Evolutionary conservation across 53 echinoderm and acorn worm species (phyloP).

Genomic region (Henricia sp.): DNA sequence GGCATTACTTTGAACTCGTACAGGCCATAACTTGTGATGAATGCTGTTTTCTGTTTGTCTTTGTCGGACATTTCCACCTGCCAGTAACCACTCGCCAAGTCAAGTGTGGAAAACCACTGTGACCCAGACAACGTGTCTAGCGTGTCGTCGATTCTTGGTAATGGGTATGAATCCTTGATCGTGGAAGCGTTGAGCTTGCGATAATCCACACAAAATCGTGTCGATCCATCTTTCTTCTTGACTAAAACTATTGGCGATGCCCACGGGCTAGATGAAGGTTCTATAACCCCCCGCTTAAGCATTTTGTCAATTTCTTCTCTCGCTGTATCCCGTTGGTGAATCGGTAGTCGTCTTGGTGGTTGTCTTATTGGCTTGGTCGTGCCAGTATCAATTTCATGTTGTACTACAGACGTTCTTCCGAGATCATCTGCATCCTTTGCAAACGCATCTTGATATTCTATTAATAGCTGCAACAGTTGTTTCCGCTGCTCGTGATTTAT

Average conservation of each 20-base stretch:
- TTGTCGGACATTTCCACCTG: conserved; percentile 6
- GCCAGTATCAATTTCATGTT: conserved; percentile 38
- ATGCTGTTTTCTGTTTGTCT: conserved; percentile 56
- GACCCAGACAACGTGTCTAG: conserved; percentile 30
- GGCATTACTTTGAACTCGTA: conserved; percentile 63
- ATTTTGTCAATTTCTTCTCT: conserved; percentile 26
- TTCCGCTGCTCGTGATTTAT: conserved; percentile 1
- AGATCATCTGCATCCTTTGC: conserved; percentile 22
- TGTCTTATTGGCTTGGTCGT: conserved; percentile 25
- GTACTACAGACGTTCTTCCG: background rate
- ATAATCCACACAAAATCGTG: conserved; percentile 50
- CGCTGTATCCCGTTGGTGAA: conserved; percentile 28
- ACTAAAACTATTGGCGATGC: conserved; percentile 58
- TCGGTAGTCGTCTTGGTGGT: conserved; percentile 8
- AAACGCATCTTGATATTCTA: conserved; percentile 21
- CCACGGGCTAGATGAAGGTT: conserved; percentile 53
- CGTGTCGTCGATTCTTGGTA: conserved; percentile 49
- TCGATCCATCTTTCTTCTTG: conserved; percentile 32
- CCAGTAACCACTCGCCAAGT: conserved; percentile 30
- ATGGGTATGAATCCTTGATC: conserved; percentile 52
- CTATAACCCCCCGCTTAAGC: conserved; percentile 41
- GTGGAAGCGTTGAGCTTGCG: conserved; percentile 34
- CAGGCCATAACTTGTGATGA: conserved; percentile 45
- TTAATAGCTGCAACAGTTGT: background rate
- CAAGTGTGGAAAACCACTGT: conserved; percentile 33